A percentile compares a stretch with the other conserved stretches of the same genome.
Conservation (phyloP, 2,113 vertebrate genomes). For the Misgurnus mizolepis region DNA sequence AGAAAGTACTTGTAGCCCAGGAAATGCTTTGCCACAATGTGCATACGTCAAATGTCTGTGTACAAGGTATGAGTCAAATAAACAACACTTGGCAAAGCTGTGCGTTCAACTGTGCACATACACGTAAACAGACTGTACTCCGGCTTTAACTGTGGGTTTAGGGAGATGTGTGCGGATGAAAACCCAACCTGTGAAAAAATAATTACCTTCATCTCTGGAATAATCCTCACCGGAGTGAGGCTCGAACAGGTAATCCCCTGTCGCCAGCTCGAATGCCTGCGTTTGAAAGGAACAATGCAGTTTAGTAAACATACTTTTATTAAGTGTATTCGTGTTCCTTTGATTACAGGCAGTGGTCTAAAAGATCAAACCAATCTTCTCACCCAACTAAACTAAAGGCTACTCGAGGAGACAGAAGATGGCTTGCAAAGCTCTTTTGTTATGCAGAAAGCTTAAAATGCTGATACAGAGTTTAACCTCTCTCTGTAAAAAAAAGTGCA, state of each 20-base stretch:
- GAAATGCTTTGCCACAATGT: no score
- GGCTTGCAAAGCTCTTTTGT: background rate
- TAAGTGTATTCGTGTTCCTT: background rate
- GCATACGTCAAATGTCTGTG: no score
- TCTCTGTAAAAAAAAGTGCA: slow-evolving; percentile 17
- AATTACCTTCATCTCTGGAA: slow-evolving; percentile 92
- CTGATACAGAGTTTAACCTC: slow-evolving; percentile 11
- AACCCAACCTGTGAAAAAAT: background rate
- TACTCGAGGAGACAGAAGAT: background rate
- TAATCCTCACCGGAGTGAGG: slow-evolving; percentile 97
- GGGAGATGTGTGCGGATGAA: background rate
- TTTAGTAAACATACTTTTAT: background rate
- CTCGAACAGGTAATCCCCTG: slow-evolving; percentile 95
- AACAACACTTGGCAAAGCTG: no score
- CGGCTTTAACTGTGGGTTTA: background rate
- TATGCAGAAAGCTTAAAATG: slow-evolving; percentile 8
- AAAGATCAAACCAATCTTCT: slow-evolving; percentile 19
- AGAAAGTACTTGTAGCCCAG: no score
- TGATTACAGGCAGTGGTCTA: background rate
- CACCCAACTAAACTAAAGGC: background rate
- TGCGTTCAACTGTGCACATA: no score
- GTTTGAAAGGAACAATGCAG: slow-evolving; percentile 2
- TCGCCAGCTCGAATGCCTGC: slow-evolving; percentile 92
- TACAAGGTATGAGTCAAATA: no score
- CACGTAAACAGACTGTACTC: no score